phyloP scores from a whole-genome alignment of 2,888 invertebrate genomes.

The Drosophila kuntzei region DNA sequence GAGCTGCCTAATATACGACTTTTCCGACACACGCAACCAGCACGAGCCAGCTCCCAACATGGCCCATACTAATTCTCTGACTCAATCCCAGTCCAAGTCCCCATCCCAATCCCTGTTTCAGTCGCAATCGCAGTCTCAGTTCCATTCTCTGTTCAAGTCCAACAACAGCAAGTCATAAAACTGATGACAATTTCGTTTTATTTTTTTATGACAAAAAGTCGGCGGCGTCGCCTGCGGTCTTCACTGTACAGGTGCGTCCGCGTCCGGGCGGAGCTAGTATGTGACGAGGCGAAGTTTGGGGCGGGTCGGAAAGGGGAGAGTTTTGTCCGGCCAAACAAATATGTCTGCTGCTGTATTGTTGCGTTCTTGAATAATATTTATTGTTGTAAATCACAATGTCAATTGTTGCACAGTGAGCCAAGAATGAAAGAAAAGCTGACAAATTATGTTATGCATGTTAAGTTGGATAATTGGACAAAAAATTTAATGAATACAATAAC shows the following conservation, averaged over 20 bases:
- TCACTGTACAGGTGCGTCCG: constrained; percentile 52
- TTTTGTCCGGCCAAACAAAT: constrained; percentile 32
- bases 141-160: constrained; percentile 29
- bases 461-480: neutral
- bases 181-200: constrained; percentile 78
- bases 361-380: constrained; percentile 67
- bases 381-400: constrained; percentile 73
- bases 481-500: neutral
- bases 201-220: constrained; percentile 70
- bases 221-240: constrained; percentile 63
- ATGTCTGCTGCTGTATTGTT: constrained; percentile 47
- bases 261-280: constrained; percentile 12
- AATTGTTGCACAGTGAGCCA: constrained; percentile 52
- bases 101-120: neutral
- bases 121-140: constrained; percentile 11
- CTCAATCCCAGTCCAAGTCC: constrained; percentile 4
- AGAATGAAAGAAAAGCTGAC: neutral
- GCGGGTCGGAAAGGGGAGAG: neutral
- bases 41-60: constrained; percentile 23
- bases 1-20: constrained; percentile 76
- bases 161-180: constrained; percentile 70
- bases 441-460: neutral
- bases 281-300: neutral
- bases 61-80: constrained; percentile 10
- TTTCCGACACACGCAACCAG: constrained; percentile 65